A percentile compares a stretch with the other conserved stretches of the same genome.
These are phyloP conservation scores for Sebastes diploproa DNA, from an alignment of 2,797 vertebrate genomes.

Conservation along the genomic window DNA sequence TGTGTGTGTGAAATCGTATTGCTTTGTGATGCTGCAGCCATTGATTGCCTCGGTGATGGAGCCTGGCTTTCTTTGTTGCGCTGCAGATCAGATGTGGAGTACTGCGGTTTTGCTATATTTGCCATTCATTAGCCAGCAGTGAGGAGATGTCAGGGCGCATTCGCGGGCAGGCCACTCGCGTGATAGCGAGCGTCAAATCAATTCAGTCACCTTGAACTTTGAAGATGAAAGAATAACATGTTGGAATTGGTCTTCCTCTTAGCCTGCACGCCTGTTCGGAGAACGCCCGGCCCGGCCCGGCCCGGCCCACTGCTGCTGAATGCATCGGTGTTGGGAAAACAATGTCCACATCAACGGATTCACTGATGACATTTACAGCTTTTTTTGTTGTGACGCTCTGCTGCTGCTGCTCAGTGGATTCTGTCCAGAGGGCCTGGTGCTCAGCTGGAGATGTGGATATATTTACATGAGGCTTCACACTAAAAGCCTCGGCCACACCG, in stretches of 20 bases:
- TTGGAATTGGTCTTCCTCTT: conserved; percentile 43
- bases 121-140: conserved; percentile 61
- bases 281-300: not conserved
- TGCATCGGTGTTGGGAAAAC: not conserved
- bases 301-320: not conserved
- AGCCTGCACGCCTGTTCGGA: conserved; percentile 4
- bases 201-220: conserved; percentile 79
- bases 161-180: conserved; percentile 27
- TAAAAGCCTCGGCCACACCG: no score
- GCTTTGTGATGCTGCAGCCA: conserved; percentile 50
- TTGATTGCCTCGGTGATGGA: conserved; percentile 63
- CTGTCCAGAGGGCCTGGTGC: not conserved
- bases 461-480: not conserved
- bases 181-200: conserved; percentile 65
- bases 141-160: conserved; percentile 52
- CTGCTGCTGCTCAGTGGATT: not conserved
- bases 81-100: conserved; percentile 59
- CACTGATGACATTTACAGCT: not conserved
- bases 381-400: not conserved
- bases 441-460: not conserved
- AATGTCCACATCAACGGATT: conserved; percentile 3
- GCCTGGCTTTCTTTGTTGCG: conserved; percentile 54
- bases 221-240: conserved; percentile 71
- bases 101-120: conserved; percentile 56
- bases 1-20: conserved; percentile 36